Conservation (phyloP, 2,113 vertebrate species). For the Pleuronectes platessa region DNA sequence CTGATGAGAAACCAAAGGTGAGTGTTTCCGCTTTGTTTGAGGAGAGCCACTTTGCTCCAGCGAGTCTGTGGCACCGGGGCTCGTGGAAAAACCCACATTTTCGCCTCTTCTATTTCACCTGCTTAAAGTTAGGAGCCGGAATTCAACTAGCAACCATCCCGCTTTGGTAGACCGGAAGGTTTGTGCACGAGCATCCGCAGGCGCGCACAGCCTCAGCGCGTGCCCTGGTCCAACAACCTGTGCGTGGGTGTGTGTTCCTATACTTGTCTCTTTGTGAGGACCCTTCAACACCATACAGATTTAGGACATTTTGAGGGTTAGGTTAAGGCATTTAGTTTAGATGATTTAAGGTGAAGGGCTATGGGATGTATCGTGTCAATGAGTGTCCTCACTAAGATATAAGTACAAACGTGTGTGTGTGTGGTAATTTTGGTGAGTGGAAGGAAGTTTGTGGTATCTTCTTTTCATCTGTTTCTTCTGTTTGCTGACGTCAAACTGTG, state of each 20-base stretch:
- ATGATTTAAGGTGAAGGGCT: too few species aligned
- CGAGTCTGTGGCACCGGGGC: not conserved
- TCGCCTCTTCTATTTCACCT: not conserved
- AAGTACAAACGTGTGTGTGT: not conserved
- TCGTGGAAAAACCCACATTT: slow-evolving; percentile 11
- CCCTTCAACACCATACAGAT: too few species aligned
- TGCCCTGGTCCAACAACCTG: slow-evolving; percentile 29
- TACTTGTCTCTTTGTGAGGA: too few species aligned
- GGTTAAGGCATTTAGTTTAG: too few species aligned
- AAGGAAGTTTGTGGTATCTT: not conserved
- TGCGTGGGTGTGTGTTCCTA: not conserved
- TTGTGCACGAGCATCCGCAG: slow-evolving; percentile 81
- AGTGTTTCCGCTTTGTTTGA: slow-evolving; percentile 63
- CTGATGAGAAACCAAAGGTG: slow-evolving; percentile 98
- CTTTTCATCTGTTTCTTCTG: too few species aligned
- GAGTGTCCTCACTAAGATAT: too few species aligned
- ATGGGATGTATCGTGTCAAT: too few species aligned
- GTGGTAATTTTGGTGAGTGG: not conserved
- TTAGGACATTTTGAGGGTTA: too few species aligned
- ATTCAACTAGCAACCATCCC: slow-evolving; percentile 66
- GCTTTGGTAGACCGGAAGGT: slow-evolving; percentile 83
- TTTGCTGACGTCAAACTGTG: too few species aligned
- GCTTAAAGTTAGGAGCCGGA: slow-evolving; percentile 60
- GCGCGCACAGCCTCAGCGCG: slow-evolving; percentile 70
- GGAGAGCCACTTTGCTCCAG: not conserved